A percentile compares a stretch with the other conserved stretches of the same genome.
phyloP scores from a whole-genome alignment of 2,888 invertebrate genomes.

The Drosophila merina region DNA sequence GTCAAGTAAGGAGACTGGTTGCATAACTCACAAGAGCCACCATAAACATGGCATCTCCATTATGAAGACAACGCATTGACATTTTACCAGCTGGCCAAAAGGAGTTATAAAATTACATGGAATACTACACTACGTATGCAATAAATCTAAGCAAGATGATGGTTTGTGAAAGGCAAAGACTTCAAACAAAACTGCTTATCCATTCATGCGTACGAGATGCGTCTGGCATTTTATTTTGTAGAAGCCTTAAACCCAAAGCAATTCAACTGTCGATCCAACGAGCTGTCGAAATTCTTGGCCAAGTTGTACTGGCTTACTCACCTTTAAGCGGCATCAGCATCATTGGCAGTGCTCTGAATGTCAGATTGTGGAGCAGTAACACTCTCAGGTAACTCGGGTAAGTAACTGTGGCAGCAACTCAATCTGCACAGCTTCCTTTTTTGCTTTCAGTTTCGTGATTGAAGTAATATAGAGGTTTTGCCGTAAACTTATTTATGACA shows the following conservation, averaged over 20 bases:
- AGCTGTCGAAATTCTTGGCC: constrained; percentile 29
- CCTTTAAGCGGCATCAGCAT: constrained; percentile 68
- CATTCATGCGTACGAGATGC: constrained; percentile 51
- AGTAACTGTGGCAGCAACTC: constrained; percentile 62
- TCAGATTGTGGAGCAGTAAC: constrained; percentile 53
- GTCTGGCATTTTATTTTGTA: constrained; percentile 41
- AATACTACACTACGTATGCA: constrained; percentile 34
- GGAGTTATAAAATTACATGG: constrained; percentile 41
- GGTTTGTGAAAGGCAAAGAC: constrained; percentile 59
- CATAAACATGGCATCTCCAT: constrained; percentile 36
- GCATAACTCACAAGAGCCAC: constrained; percentile 31
- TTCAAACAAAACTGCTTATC: constrained; percentile 23
- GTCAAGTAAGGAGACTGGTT: constrained; percentile 6
- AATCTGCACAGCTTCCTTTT: constrained; percentile 56
- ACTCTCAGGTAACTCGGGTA: constrained; percentile 22
- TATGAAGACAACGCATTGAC: constrained; percentile 40
- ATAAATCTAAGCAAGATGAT: constrained; percentile 41
- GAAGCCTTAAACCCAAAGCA: not conserved
- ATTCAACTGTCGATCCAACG: constrained; percentile 23
- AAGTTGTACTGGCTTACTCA: constrained; percentile 58
- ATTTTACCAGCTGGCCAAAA: constrained; percentile 39
- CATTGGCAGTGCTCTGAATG: constrained; percentile 60
- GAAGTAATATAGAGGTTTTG: constrained; percentile 55
- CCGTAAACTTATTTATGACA: constrained; percentile 48
- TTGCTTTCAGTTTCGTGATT: constrained; percentile 68